Percentiles rank a stretch among this genome's conserved stretches.
phyloP scores from a whole-genome alignment of 1,140 invertebrate species.

The Sycobia sp. region DNA sequence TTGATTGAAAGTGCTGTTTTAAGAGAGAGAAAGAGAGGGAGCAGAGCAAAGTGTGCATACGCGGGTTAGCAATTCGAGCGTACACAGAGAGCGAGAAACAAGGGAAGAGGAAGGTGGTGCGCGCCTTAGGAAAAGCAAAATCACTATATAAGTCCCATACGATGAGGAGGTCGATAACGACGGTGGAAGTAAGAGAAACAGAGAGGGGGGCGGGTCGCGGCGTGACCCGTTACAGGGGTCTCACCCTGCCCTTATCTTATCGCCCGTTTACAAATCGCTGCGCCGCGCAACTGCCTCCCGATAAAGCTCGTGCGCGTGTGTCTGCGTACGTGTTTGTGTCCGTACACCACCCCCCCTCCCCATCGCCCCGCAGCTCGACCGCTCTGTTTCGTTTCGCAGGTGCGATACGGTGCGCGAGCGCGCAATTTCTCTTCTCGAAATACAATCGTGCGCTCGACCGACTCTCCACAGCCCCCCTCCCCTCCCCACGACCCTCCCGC shows the following conservation, averaged over 20 bases:
- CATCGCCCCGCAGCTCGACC: neutral
- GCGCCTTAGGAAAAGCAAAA: too few species aligned
- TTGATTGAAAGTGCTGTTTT: too few species aligned
- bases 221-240: too few species aligned
- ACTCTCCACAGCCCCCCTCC: too few species aligned
- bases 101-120: neutral
- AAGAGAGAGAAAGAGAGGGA: neutral
- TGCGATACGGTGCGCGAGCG: neutral
- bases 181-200: neutral
- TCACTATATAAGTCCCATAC: too few species aligned
- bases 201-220: neutral
- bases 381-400: neutral
- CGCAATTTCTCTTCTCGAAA: neutral
- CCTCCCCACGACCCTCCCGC: too few species aligned
- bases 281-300: too few species aligned
- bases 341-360: conserved; percentile 24
- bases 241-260: conserved; percentile 45
- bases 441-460: conserved; percentile 8
- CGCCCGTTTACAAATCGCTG: conserved; percentile 43
- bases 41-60: neutral
- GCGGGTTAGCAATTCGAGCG: too few species aligned
- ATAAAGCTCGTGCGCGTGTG: too few species aligned
- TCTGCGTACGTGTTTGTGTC: too few species aligned
- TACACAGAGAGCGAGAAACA: too few species aligned
- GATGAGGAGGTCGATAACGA: too few species aligned